Base-by-base conservation (phyloP, 1,140 invertebrate genomes). In the Triops longicaudatus region DNA sequence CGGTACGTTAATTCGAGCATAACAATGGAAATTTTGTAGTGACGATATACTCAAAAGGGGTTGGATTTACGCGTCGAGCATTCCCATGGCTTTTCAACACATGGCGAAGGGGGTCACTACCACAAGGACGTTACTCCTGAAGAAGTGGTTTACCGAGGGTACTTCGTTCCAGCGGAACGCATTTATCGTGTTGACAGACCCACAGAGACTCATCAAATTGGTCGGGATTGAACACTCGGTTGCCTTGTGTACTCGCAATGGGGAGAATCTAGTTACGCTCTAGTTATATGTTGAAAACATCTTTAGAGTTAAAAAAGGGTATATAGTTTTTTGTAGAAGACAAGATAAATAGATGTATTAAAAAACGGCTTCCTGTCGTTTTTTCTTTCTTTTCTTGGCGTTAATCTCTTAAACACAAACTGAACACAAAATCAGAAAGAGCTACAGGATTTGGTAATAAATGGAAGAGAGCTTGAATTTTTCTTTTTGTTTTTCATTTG, bases 41-140 rank as follows among this genome's bases (percentile, higher is more conserved):
- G n/a, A 71, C 27, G 14, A 41, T 78, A 73, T 81, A 78, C 76
- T 80, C 84, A 84, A 63, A 80, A 93, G 92, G 92, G 90, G 74
- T 84, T 96, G 79, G 94, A 98, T 86, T 86, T 98, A 28, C 87
- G 96, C 80, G 87, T 96, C 41, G 95, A 98, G 84, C 96, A 98
- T 86, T 98, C 97, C 83, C 96, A 98, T 83, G 93, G 94, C 78
- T 97, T 93, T 83, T 93, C 93, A 82, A 85, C 90, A 81, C 91
- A 93, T 83, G 91, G 91, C 37, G 91, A 94, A 86, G 96, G 93
- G 78, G 96, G 97, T 6, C 97, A 98, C 88, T 98, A 98, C 86
- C 96, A 98, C 84, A 92, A 92, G 82, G 97, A 98, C 85, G 93
- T 91, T 7, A 94, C 93, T 26, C 95, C 96, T 0, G 89, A 91